Conservation (phyloP, 2,113 vertebrate genomes). For the Trichechus manatus region DNA sequence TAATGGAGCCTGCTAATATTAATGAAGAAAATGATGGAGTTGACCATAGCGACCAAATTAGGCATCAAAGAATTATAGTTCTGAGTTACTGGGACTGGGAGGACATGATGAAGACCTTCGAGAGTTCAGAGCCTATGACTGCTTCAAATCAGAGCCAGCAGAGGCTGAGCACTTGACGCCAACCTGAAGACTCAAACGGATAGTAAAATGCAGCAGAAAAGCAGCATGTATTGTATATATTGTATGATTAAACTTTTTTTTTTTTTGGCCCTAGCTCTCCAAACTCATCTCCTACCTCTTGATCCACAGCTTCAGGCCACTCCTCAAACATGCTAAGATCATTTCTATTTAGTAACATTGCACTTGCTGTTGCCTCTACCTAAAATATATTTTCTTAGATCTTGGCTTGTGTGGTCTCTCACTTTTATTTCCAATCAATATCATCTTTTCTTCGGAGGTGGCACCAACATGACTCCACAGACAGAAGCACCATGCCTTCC, state of each 20-base stretch:
- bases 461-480: too few relatives aligned
- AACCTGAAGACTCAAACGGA: constrained; percentile 70
- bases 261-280: neutral
- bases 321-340: neutral
- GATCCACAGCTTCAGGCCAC: neutral
- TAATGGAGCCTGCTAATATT: constrained; percentile 82
- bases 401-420: neutral
- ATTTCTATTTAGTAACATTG: neutral
- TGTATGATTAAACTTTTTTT: constrained; percentile 86
- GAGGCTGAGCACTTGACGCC: constrained; percentile 23
- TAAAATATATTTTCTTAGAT: neutral
- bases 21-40: constrained; percentile 3
- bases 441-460: neutral
- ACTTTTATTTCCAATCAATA: neutral
- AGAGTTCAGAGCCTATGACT: constrained; percentile 90
- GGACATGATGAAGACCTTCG: constrained; percentile 89
- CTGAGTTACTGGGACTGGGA: constrained; percentile 88
- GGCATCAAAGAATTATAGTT: constrained; percentile 87
- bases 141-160: constrained; percentile 48
- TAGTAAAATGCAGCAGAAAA: constrained; percentile 39
- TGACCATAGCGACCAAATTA: constrained; percentile 69
- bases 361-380: neutral
- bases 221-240: constrained; percentile 81
- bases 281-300: neutral
- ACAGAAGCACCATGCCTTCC: too few relatives aligned